A percentile compares a stretch with the other conserved stretches of the same genome.
Evolutionary conservation across 1,140 invertebrate genomes (phyloP).

Genomic region (Oryctes rhinoceros): DNA sequence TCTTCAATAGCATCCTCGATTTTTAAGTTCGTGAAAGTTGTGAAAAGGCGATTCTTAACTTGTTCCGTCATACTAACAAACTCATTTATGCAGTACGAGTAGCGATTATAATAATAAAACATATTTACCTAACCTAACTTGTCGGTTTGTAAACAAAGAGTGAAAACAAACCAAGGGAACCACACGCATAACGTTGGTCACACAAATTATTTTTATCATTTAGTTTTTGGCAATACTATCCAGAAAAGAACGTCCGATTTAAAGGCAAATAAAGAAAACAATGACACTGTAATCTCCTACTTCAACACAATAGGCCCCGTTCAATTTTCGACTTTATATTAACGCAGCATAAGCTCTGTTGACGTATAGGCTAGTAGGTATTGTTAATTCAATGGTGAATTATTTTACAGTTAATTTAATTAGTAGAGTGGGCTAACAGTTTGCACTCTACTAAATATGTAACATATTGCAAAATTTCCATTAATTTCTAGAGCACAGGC

Average conservation of each 20-base stretch:
- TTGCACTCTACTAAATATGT: constrained; percentile 41
- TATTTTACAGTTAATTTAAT: constrained; percentile 43
- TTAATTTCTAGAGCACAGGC: neutral
- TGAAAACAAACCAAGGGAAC: neutral
- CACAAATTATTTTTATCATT: constrained; percentile 4
- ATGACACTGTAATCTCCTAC: constrained; percentile 10
- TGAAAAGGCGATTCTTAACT: constrained; percentile 34
- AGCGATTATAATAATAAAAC: neutral
- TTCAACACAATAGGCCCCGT: neutral
- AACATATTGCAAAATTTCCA: constrained; percentile 26
- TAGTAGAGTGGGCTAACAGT: constrained; percentile 40
- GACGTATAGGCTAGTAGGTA: neutral
- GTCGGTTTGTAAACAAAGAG: constrained; percentile 14
- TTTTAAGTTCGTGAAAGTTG: constrained; percentile 40
- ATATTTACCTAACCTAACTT: constrained; percentile 39
- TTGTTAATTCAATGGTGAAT: constrained; percentile 6
- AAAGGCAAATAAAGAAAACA: constrained; percentile 25
- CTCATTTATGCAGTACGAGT: neutral
- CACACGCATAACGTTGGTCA: neutral
- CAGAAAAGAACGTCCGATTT: neutral
- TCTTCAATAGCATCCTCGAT: constrained; percentile 40
- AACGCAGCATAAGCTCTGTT: neutral
- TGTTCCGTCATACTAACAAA: constrained; percentile 37
- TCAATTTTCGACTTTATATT: constrained; percentile 29
- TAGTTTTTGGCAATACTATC: neutral